Conservation (phyloP, 1,140 invertebrate genomes). For the Drosophila malerkotliana region DNA sequence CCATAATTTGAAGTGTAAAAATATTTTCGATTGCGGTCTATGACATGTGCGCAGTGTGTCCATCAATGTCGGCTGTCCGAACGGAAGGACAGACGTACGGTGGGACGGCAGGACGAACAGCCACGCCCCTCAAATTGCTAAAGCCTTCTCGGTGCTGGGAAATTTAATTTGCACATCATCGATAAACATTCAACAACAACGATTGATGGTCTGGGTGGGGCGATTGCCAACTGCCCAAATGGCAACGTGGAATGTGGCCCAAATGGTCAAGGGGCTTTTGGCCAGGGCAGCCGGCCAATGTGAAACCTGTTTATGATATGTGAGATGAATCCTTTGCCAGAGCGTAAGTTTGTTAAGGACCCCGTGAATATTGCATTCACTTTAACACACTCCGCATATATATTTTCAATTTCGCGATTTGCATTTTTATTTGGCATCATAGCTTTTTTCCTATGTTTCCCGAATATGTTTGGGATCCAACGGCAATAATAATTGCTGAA, state of each 20-base stretch:
- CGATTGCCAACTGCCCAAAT: constrained; percentile 10
- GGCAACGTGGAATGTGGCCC: not conserved
- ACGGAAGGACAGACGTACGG: constrained; percentile 7
- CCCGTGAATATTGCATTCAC: constrained; percentile 40
- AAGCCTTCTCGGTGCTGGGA: constrained; percentile 38
- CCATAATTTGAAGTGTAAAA: constrained; percentile 74
- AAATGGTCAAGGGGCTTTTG: constrained; percentile 10
- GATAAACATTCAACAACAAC: constrained; percentile 60
- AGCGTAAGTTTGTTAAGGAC: constrained; percentile 48
- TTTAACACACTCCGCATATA: constrained; percentile 7
- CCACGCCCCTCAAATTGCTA: constrained; percentile 22
- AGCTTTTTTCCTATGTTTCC: constrained; percentile 10
- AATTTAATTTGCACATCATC: constrained; percentile 79
- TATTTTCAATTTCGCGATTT: constrained; percentile 34
- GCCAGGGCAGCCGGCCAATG: constrained; percentile 21
- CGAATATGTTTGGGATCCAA: not conserved
- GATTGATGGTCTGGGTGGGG: constrained; percentile 8
- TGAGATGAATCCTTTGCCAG: constrained; percentile 38
- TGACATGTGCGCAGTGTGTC: constrained; percentile 69
- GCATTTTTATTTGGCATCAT: constrained; percentile 16
- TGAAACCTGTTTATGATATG: constrained; percentile 54
- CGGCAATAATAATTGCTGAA: constrained; percentile 3
- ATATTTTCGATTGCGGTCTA: constrained; percentile 70
- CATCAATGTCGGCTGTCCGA: constrained; percentile 53
- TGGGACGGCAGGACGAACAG: constrained; percentile 10